phyloP scores from a whole-genome alignment of 2,888 invertebrate genomes.

The Notodonta ziczac region DNA sequence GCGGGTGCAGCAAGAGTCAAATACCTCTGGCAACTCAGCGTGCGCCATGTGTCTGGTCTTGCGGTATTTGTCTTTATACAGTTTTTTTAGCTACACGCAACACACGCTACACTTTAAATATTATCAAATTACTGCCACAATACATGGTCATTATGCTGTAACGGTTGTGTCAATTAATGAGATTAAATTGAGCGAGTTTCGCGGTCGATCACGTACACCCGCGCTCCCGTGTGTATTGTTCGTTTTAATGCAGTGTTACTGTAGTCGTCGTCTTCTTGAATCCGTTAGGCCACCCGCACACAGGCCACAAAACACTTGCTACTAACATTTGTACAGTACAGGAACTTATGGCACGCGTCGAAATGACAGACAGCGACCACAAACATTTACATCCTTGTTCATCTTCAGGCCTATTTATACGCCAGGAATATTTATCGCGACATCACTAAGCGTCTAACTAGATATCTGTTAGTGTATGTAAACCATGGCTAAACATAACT shows the following conservation, averaged over 20 bases:
- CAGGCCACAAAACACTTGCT: background rate
- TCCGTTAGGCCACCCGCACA: constrained; percentile 11
- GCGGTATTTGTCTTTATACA: constrained; percentile 19
- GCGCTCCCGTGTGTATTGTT: constrained; percentile 49
- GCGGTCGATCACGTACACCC: constrained; percentile 71
- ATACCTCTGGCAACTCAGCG: constrained; percentile 37
- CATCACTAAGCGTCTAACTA: background rate
- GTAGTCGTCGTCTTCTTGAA: constrained; percentile 24
- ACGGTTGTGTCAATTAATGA: constrained; percentile 81
- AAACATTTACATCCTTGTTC: background rate
- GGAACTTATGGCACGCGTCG: background rate
- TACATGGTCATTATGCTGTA: constrained; percentile 75
- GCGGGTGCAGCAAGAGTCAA: constrained; percentile 55
- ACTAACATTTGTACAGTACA: background rate
- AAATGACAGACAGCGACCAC: background rate
- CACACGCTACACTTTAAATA: constrained; percentile 65
- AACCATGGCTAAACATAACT: no score
- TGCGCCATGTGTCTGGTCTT: constrained; percentile 16
- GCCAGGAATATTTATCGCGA: background rate
- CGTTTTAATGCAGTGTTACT: constrained; percentile 49
- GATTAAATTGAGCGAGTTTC: constrained; percentile 74
- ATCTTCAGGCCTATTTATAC: background rate
- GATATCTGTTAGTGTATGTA: no score
- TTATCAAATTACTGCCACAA: constrained; percentile 79
- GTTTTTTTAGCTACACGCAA: constrained; percentile 53